Base-by-base conservation (phyloP, 2,888 invertebrate species). In the Drosophila atripex region DNA sequence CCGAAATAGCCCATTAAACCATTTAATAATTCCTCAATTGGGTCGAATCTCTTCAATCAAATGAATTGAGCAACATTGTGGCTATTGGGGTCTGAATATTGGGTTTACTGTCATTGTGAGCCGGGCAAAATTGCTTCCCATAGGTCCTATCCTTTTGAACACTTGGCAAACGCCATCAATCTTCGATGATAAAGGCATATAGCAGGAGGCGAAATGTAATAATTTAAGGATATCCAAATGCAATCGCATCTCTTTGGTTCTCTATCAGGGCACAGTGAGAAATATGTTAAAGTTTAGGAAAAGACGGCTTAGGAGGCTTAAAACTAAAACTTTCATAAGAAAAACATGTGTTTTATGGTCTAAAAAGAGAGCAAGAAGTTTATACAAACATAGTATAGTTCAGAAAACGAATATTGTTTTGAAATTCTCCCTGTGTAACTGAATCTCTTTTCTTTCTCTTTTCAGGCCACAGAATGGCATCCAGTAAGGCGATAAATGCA, bases 211-310 rank as follows among this genome's bases (percentile, higher is more conserved):
- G 69, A 63, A 80, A 68, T 70, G 82, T 71, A 78, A 80, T 78
- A 80, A 78, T 80, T 78, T 80, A 80, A 71, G 77, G 57, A 72
- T 69, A 82, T 77, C 55, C 71, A 79, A 71, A 82, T 59, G 73
- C 77, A 75, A 72, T 70, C 66, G 59, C 73, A 77, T 47, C 73
- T 55, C 49, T 25, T 54, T 25, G 14, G 18, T 41, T 4, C 7
- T 47, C 32, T 56, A 59, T 58, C 43, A 25, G 18, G 9, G 49
- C 73, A 72, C 64, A 30, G 45, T 4, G 5, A 11, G 11, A 58
- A 70, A 14, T 3, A 35, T 32, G 21, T 21, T 18, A 1, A 18
- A 18, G 18, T 1, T 18, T 18, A 1, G 2, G 18, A 18, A 18
- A 2, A 1, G 18, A n/a, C 35, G 38, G 21, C 2, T 38, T 46